These are phyloP conservation scores for Vicugna pacos DNA, from an alignment of 2,113 vertebrate genomes.

Conservation along the genomic window DNA sequence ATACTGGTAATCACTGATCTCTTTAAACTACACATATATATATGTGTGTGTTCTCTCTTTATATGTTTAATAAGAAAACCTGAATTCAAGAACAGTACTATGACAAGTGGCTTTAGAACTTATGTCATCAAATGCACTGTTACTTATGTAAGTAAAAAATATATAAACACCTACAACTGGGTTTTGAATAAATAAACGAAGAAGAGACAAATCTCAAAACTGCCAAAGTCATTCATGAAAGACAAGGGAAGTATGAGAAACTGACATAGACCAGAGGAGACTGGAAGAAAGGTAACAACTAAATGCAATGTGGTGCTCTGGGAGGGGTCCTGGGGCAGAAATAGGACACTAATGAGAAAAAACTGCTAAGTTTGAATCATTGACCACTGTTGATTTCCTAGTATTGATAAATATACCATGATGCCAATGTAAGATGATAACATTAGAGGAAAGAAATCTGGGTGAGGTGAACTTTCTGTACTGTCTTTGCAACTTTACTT, in stretches of 20 bases:
- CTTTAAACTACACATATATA: neutral
- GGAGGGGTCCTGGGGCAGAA: neutral
- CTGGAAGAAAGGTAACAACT: neutral
- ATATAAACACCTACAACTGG: neutral
- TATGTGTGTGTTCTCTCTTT: neutral
- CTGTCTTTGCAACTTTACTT: neutral
- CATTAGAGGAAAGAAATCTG: neutral
- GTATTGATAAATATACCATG: constrained; percentile 6
- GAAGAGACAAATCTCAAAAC: neutral
- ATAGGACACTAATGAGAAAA: neutral
- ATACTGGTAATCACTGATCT: neutral
- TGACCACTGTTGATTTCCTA: neutral
- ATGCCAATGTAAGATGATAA: neutral
- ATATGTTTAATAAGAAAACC: neutral
- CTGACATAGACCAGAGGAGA: neutral
- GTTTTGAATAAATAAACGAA: neutral
- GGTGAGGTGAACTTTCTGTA: neutral
- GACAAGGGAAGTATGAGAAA: neutral
- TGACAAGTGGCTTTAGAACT: neutral
- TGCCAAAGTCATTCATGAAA: neutral
- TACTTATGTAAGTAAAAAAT: neutral
- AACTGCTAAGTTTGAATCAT: neutral
- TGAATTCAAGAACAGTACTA: neutral
- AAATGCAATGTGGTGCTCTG: neutral
- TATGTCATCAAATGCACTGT: neutral